Evolutionary conservation across 2,113 vertebrate genomes (phyloP).

Genomic region (Planiliza haematocheilus): DNA sequence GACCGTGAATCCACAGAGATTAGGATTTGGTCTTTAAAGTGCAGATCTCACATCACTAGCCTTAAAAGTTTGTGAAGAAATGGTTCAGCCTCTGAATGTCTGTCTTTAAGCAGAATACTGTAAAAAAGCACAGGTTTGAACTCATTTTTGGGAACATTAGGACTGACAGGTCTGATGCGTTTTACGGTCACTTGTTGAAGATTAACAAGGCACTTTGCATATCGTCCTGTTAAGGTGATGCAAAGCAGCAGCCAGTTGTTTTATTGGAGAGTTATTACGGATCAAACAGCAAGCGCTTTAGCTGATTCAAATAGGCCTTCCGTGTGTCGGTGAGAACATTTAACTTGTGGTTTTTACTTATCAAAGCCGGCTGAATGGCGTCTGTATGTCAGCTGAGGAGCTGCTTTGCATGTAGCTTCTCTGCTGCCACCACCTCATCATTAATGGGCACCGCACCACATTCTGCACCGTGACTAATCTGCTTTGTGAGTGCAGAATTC

Average conservation of each 20-base stretch:
- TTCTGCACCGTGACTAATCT: neutral
- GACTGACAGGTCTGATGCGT: too few relatives aligned
- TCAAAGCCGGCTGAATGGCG: slow-evolving; percentile 41
- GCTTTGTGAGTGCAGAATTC: neutral
- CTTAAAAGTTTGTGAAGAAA: too few relatives aligned
- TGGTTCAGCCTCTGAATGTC: too few relatives aligned
- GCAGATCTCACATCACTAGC: neutral
- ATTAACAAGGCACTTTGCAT: slow-evolving; percentile 44
- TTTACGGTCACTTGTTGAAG: slow-evolving; percentile 8
- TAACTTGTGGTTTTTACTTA: slow-evolving; percentile 37
- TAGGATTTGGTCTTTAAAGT: too few relatives aligned
- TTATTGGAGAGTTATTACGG: slow-evolving; percentile 1
- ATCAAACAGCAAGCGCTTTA: slow-evolving; percentile 20
- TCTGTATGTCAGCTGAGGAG: slow-evolving; percentile 18
- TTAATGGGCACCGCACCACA: neutral
- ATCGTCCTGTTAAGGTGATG: slow-evolving; percentile 29
- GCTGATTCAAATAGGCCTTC: slow-evolving; percentile 43
- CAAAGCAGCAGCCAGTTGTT: slow-evolving; percentile 45
- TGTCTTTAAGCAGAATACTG: too few relatives aligned
- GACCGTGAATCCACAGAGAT: too few relatives aligned
- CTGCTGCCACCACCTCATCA: neutral
- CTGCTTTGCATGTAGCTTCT: slow-evolving; percentile 47
- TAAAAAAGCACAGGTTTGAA: too few relatives aligned
- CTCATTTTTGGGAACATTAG: too few relatives aligned
- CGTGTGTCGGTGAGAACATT: slow-evolving; percentile 15